Base-by-base conservation (phyloP, 1,140 invertebrate species). In the Coboldia fuscipes region DNA sequence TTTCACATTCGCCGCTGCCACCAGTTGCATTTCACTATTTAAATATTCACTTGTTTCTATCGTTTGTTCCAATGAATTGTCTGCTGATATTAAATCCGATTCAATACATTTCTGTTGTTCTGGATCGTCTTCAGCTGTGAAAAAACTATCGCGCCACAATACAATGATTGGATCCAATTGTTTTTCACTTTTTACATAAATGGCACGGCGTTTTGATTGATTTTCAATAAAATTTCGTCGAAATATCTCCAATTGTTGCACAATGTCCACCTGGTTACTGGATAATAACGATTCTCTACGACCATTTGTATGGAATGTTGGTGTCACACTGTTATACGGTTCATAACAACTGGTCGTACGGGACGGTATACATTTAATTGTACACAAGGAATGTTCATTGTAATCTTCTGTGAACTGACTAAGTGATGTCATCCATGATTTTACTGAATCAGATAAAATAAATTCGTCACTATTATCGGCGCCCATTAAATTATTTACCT, bases 121-220 rank as follows among this genome's bases (percentile, higher is more conserved):
- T n/a, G n/a, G n/a, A n/a, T n/a, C n/a, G n/a, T n/a, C n/a, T n/a
- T n/a, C n/a, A n/a, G n/a, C n/a, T n/a, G n/a, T n/a, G n/a, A n/a
- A n/a, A n/a, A n/a, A n/a, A n/a, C n/a, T n/a, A n/a, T n/a, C n/a
- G n/a, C n/a, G n/a, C n/a, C n/a, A n/a, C 27, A 29, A 8, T 5
- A 29, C n/a, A 9, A 29, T 6, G 6, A 32, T 32, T 20, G 30
- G 9, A 5, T 19, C 30, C n/a, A n/a, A 18, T 4, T 14, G 14
- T 12, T 19, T 32, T 32, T 18, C 16, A 20, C 21, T 19, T 32
- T 32, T 32, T 9, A 32, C 10, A 19, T 32, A 32, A 21, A 32
- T 32, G 5, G 30, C 30, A 4, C 21, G 19, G 4, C 30, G 12
- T 16, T 32, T 32, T 13, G 30, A 19, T 12, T 32, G 30, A 19